Evolutionary conservation across 2,797 vertebrate genomes (phyloP), one percentile per base, ranked within the genome.

Genomic region (Anabas testudineus): DNA sequence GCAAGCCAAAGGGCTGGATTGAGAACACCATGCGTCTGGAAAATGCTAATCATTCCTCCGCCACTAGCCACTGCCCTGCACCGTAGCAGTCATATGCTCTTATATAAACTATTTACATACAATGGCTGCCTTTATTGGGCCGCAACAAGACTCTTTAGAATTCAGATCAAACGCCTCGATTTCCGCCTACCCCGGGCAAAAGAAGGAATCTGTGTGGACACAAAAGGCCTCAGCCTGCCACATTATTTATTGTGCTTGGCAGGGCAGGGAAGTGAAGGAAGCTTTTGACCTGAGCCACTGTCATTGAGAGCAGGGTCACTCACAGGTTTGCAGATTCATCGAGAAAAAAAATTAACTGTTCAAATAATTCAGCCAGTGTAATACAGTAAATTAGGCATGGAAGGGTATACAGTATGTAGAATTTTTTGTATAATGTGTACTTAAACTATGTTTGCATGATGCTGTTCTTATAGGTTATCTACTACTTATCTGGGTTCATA

Each of bases 101-200:
- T 96, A 95, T 96, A 96, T 96, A 97, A 95, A 95, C 92, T 88
- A 95, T 96, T 96, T 95, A 89, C 95, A 96, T 96, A 99, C 97
- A 99, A 99, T 95, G 90, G 94, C 36, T 60, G 82, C 93, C 95
- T 95, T 98, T 96, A 95, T 94, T 92, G 74, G 58, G 91, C 75
- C 77, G 90, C 91, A 98, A 98, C 96, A 99, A 98, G 95, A 95
- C 95, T 94, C 95, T 96, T 96, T 95, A 96, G 95, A 96, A 97
- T 98, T 99, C 96, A 95, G 95, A 96, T 96, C 95, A 96, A 96
- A 96, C 90, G 95, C 95, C 95, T 95, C 93, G 93, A 97, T 94
- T 97, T 97, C 96, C 96, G 93, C 97, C 97, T 93, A 98, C 97
- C 94, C 94, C 79, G 21, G 67, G 88, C 90, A 87, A 90, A 94